phyloP scores from a whole-genome alignment of 1,140 invertebrate species.

The Philopotamus ludificatus region DNA sequence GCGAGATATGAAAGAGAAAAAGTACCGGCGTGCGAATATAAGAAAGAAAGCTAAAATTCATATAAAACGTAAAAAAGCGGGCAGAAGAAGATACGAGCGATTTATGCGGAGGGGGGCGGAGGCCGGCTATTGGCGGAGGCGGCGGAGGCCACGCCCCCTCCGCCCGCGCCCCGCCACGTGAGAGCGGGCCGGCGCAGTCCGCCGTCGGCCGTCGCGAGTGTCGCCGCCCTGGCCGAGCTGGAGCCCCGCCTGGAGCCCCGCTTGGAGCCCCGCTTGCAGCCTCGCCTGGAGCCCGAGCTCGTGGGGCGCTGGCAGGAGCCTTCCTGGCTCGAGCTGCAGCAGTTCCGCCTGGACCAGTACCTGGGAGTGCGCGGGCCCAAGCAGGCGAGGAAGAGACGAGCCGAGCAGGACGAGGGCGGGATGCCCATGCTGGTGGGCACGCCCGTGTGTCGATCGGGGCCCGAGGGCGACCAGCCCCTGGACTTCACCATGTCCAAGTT shows the following conservation, averaged over 20 bases:
- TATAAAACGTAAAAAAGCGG: conserved; percentile 38
- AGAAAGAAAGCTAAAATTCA: conserved; percentile 37
- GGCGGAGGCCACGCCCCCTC: conserved; percentile 22
- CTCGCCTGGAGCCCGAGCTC: conserved; percentile 6
- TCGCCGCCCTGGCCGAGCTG: conserved; percentile 23
- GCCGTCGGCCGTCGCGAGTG: conserved; percentile 18
- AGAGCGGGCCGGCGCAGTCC: conserved; percentile 26
- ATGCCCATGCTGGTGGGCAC: conserved; percentile 45
- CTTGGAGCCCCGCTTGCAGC: neutral
- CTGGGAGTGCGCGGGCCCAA: too few species aligned
- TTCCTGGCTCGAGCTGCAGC: conserved; percentile 14
- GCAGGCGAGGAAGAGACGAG: neutral
- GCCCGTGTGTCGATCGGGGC: conserved; percentile 39
- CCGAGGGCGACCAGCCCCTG: conserved; percentile 48
- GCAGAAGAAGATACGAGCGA: conserved; percentile 13
- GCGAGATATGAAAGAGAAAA: conserved; percentile 35
- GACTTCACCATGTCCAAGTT: conserved; percentile 56
- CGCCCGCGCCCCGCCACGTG: conserved; percentile 22
- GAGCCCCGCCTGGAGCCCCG: neutral
- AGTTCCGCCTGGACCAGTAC: neutral
- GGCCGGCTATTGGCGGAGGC: conserved; percentile 31
- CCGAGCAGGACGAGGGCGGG: neutral
- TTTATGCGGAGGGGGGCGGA: conserved; percentile 24
- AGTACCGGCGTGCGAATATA: conserved; percentile 31
- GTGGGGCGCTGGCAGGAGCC: too few species aligned